Evolutionary conservation across 1,140 invertebrate genomes (phyloP), one percentile per base, ranked within the genome.

Genomic region (Aphelinus certus): DNA sequence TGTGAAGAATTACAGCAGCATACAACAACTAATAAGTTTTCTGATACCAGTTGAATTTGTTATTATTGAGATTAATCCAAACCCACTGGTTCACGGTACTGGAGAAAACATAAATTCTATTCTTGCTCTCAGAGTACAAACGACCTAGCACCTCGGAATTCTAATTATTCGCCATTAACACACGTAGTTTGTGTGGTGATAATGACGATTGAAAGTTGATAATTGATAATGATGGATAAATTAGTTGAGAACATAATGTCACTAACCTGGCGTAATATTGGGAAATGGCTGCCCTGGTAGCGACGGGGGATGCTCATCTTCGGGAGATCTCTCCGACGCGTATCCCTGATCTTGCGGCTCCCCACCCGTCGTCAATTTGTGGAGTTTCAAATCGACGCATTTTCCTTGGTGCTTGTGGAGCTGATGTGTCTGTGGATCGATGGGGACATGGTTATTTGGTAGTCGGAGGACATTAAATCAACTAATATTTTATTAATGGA

Each of bases 311-410:
- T 91, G 91, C 81, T 94, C 93, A 63, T 94, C 93, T 83, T 94
- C 93, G 1, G 92, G 93, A 0, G 93, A 94, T n/a, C 93, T 87
- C 81, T 94, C 93, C 0, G 92, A 94, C 2, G 91, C 93, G 83
- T 94, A 94, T 55, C 93, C 93, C 81, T 94, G 92, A 85, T 94
- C 92, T 83, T 92, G 92, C 46, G 91, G 90, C 49, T 90, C 85
- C 10, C 83, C 89, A 67, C 92, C 90, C 77, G 88, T 86, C 7
- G 77, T 75, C 48, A 86, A 61, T 63, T 84, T 83, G 68, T 79
- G 85, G 6, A 85, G 76, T 73, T 85, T 87, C 9, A 84, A 53
- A 73, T 85, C 84, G n/a, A 81, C 76, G 63, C 77, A 78, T 51
- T 78, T 76, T 51, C 64, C 69, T 3, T 55, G 75, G 4, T 71